Percentiles rank a stretch among this genome's conserved stretches.
These are phyloP conservation scores for Phlogophora meticulosa DNA, from an alignment of 2,888 invertebrate genomes.

Conservation along the genomic window DNA sequence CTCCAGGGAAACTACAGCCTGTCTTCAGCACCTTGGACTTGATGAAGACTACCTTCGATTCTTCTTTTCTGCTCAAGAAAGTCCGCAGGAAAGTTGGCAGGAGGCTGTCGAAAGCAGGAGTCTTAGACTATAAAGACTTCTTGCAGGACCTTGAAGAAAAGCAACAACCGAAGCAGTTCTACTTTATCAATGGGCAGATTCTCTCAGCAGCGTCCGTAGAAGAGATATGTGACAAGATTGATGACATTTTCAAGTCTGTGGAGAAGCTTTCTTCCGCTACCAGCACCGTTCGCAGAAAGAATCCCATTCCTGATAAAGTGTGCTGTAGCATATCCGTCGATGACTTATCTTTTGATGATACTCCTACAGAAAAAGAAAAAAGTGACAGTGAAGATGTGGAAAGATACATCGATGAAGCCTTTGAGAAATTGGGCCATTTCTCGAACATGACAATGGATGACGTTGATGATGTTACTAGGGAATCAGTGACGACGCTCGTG, in stretches of 20 bases:
- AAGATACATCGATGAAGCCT: slow-evolving; percentile 84
- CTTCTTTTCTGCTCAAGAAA: slow-evolving; percentile 82
- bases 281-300: slow-evolving; percentile 73
- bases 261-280: slow-evolving; percentile 81
- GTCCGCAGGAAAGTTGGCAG: slow-evolving; percentile 77
- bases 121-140: slow-evolving; percentile 81
- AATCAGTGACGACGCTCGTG: slow-evolving; percentile 84
- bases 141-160: slow-evolving; percentile 75
- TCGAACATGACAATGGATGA: slow-evolving; percentile 70
- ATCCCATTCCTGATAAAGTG: slow-evolving; percentile 75
- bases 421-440: slow-evolving; percentile 78
- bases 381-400: slow-evolving; percentile 78
- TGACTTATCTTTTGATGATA: slow-evolving; percentile 84
- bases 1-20: slow-evolving; percentile 67
- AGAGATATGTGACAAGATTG: slow-evolving; percentile 83
- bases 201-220: slow-evolving; percentile 83
- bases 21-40: slow-evolving; percentile 82
- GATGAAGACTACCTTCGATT: slow-evolving; percentile 82
- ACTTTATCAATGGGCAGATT: slow-evolving; percentile 74
- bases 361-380: slow-evolving; percentile 69
- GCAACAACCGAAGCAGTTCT: slow-evolving; percentile 64
- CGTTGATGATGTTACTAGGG: slow-evolving; percentile 64
- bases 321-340: slow-evolving; percentile 82
- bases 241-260: slow-evolving; percentile 85
- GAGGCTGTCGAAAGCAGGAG: slow-evolving; percentile 75